Evolutionary conservation across 2,888 invertebrate species (phyloP).

Genomic region (Pimpla rufipes): DNA sequence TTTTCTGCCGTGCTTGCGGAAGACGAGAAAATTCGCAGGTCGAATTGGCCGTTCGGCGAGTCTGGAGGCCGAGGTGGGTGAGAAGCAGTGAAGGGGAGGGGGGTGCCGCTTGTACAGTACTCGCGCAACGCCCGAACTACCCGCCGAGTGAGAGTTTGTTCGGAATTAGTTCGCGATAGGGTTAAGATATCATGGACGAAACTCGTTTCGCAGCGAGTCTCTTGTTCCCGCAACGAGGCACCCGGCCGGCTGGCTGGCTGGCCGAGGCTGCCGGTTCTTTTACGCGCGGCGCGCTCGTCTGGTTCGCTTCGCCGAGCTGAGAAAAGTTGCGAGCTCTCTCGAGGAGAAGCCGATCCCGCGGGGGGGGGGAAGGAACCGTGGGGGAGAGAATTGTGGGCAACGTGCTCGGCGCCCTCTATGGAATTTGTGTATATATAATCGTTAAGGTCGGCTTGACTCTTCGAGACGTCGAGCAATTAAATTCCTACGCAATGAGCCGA

Average conservation of each 20-base stretch:
- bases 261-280: conserved; percentile 34
- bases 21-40: too few relatives aligned
- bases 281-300: conserved; percentile 42
- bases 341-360: too few relatives aligned
- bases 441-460: conserved; percentile 19
- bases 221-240: conserved; percentile 26
- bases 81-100: too few relatives aligned
- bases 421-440: conserved; percentile 60
- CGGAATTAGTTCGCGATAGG: conserved; percentile 77
- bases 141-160: conserved; percentile 72
- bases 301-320: conserved; percentile 66
- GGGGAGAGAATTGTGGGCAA: background rate
- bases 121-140: conserved; percentile 50
- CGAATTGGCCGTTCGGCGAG: too few relatives aligned
- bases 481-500: conserved; percentile 57
- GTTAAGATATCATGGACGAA: conserved; percentile 75
- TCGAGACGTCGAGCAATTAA: conserved; percentile 52
- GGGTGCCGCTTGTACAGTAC: conserved; percentile 17
- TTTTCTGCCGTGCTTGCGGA: background rate
- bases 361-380: conserved; percentile 32
- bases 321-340: conserved; percentile 58
- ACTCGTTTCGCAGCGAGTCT: conserved; percentile 70
- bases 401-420: background rate
- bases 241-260: conserved; percentile 26
- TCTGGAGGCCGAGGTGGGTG: too few relatives aligned